These are phyloP conservation scores for Drosophila macrospina DNA, from an alignment of 2,888 invertebrate species.

Conservation along the genomic window DNA sequence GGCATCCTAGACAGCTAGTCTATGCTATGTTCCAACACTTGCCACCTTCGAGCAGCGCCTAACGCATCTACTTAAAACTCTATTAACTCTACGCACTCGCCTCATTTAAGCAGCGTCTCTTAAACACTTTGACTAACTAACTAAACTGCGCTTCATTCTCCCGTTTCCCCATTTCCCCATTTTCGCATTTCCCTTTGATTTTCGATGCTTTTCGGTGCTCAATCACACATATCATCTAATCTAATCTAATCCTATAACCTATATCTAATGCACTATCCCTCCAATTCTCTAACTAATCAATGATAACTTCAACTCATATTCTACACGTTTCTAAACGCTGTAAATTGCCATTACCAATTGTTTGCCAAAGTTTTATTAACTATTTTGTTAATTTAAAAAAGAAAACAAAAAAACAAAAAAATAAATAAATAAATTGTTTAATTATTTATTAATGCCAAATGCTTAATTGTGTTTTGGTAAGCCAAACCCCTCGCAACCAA, in stretches of 20 bases:
- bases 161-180: too few relatives aligned
- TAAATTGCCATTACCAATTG: constrained; percentile 60
- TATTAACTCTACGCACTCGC: constrained; percentile 43
- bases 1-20: constrained; percentile 46
- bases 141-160: constrained; percentile 35
- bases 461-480: constrained; percentile 19
- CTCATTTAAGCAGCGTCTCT: constrained; percentile 47
- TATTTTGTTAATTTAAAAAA: constrained; percentile 26
- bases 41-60: constrained; percentile 15
- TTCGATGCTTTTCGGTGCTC: constrained; percentile 28
- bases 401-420: constrained; percentile 20
- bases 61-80: constrained; percentile 20
- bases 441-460: constrained; percentile 40
- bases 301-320: constrained; percentile 8
- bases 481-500: constrained; percentile 30
- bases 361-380: constrained; percentile 67
- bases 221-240: constrained; percentile 29
- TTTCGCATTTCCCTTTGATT: background rate
- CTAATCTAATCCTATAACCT: constrained; percentile 4
- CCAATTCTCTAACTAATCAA: constrained; percentile 19
- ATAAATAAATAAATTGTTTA: constrained; percentile 41
- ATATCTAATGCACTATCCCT: background rate
- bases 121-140: constrained; percentile 32
- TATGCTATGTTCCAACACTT: constrained; percentile 12
- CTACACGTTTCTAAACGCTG: constrained; percentile 32